A percentile compares a stretch with the other conserved stretches of the same genome.
phyloP scores from a whole-genome alignment of 2,113 vertebrate genomes.

The Cochlearius cochlearius region DNA sequence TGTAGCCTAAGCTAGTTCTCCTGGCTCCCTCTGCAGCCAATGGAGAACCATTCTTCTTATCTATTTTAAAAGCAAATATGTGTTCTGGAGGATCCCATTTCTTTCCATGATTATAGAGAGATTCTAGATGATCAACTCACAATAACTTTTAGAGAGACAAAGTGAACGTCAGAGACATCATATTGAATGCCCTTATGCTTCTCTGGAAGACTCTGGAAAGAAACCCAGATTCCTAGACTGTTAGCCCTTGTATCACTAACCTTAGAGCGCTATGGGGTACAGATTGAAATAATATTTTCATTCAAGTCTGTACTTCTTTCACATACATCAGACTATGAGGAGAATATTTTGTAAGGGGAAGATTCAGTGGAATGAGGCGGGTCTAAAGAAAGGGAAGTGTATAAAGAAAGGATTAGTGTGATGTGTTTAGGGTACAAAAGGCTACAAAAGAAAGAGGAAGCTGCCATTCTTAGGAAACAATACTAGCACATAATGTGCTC shows the following conservation, averaged over 20 bases:
- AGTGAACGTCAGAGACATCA: not conserved
- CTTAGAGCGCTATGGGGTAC: not conserved
- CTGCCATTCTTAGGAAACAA: not conserved
- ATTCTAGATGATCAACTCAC: not conserved
- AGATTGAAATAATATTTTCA: not conserved
- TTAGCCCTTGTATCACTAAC: not conserved
- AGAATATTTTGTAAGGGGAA: not conserved
- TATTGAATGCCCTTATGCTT: not conserved
- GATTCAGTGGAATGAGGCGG: not conserved
- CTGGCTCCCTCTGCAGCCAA: not conserved
- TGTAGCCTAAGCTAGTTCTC: not conserved
- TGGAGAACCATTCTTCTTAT: not conserved
- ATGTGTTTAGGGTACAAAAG: not conserved
- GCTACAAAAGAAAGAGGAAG: not conserved
- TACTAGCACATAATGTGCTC: not conserved
- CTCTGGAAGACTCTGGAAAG: not conserved
- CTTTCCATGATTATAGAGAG: not conserved
- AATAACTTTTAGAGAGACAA: not conserved
- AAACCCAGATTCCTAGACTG: not conserved
- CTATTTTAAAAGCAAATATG: not conserved
- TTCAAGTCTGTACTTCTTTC: not conserved
- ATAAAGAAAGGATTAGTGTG: not conserved
- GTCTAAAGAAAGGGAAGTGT: not conserved
- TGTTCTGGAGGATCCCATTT: not conserved
- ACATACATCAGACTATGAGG: not conserved